Evolutionary conservation across 2,113 vertebrate genomes (phyloP), one percentile per base, ranked within the genome.

Genomic region (Nycticryphes semicollaris): DNA sequence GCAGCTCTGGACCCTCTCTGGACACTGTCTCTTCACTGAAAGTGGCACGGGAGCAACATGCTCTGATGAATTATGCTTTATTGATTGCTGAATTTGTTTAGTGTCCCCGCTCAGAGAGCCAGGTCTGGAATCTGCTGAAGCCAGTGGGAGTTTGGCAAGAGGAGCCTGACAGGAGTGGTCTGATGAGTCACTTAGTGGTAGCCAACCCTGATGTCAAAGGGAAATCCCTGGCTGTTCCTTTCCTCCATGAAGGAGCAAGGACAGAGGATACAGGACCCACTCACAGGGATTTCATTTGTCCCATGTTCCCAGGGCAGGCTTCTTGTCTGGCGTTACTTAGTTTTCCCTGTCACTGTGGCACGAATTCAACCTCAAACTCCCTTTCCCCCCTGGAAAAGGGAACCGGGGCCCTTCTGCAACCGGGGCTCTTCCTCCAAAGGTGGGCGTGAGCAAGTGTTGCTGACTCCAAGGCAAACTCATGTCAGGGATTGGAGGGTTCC

Each of bases 161-260:
- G 72, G 47, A 77, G 48, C 35, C 60, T 0, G 3, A 4, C 13
- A n/a, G 60, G 78, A 76, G 12, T 0, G 2, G 48, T 12, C 33
- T 60, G 69, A 3, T 23, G 57, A 48, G 51, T 37, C 35, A 31
- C 82, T 15, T 23, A 12, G 21, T 48, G 9, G 33, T 12, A 23
- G 28, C 56, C 43, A 0, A 3, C 7, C 15, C 6, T 45, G 21
- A 4, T 53, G 78, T 51, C 43, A 6, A 11, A 27, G 24, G 39
- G 39, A 75, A 37, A 67, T 60, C 39, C 37, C 7, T 8, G 4
- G 45, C 47, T 62, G 77, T 69, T 70, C 48, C 89, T 79, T 13
- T n/a, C 53, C 76, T 33, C 35, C 0, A 0, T 2, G 4, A 5
- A 47, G 43, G 39, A 56, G 12, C 0, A 0, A 79, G 75, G 68